Base-by-base conservation (phyloP, 2,888 invertebrate genomes). In the Hermaeophaga mercurialis region DNA sequence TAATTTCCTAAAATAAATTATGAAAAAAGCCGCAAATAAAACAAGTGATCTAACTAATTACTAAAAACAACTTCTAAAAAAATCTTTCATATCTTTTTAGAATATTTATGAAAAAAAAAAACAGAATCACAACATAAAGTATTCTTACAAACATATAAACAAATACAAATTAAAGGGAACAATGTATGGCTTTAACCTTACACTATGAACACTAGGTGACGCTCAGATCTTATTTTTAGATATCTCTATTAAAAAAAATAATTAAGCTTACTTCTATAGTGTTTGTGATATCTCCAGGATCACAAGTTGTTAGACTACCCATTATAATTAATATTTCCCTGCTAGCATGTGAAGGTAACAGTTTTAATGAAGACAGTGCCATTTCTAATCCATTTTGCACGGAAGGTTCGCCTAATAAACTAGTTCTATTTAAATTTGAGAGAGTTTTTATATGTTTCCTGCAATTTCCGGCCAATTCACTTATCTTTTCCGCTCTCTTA, bases 251-350 rank as follows among this genome's bases (percentile, higher is more conserved):
- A 19, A 1, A 11, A n/a, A 1, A 15, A 26, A 24, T 9, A 9
- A 44, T 43, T 5, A 24, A 12, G 22, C 68, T 68, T 77, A 88
- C 89, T 75, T 88, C 83, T 66, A 94, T 91, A 5, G 96, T 96
- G 54, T 82, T 81, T 62, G 84, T 86, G 33, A 99, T 94, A 73
- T 98, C 95, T 12, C 91, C 88, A 1, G 98, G 98, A 80, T 99
- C 99, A 76, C 98, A 97, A 0, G 97, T 95, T 0, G 97, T 96
- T 17, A 99, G 81, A 66, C 96, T 95, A 1, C 94, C 95, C 81
- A 95, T 89, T 17, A 99, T 83, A 1, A 97, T 82, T 6, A 99
- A 81, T 24, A 99, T 84, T 80, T 99, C 99, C 66, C 96, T 83
- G 56, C 97, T 97, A 0, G 96, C 93, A 80, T 99, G 98, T 0